Percentiles rank a stretch among this genome's conserved stretches.
Evolutionary conservation across 2,797 vertebrate species (phyloP).

Genomic region (Chaetophractus vellerosus): DNA sequence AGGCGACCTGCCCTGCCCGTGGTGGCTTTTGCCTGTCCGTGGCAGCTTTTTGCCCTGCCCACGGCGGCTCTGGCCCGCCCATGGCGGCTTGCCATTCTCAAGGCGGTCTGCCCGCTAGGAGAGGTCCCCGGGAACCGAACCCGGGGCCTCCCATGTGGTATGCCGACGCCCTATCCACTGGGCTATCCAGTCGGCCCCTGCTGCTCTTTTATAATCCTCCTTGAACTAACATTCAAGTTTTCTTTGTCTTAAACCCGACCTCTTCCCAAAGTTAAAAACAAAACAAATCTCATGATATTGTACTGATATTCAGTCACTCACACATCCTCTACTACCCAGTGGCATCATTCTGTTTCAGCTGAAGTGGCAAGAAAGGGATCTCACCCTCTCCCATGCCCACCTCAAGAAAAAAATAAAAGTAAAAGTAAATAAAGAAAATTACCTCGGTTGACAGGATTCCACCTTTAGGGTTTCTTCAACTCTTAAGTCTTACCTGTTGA

Average conservation of each 20-base stretch:
- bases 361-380: constrained; percentile 65
- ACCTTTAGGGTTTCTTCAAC: constrained; percentile 87
- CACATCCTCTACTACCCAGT: neutral
- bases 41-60: no score
- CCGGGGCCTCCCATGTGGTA: no score
- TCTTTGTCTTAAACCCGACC: constrained; percentile 59
- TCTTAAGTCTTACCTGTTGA: constrained; percentile 87
- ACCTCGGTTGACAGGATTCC: constrained; percentile 92
- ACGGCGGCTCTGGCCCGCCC: no score
- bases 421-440: constrained; percentile 85
- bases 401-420: constrained; percentile 60
- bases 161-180: no score
- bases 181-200: no score
- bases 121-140: no score
- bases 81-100: no score
- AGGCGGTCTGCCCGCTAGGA: no score
- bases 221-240: neutral
- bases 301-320: neutral
- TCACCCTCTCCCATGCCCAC: constrained; percentile 61
- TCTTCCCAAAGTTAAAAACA: constrained; percentile 47
- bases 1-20: no score
- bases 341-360: constrained; percentile 69
- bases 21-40: no score
- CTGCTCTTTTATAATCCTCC: constrained; percentile 62
- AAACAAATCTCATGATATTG: neutral